Evolutionary conservation across 2,113 vertebrate species (phyloP).

Genomic region (Callaeas wilsoni): DNA sequence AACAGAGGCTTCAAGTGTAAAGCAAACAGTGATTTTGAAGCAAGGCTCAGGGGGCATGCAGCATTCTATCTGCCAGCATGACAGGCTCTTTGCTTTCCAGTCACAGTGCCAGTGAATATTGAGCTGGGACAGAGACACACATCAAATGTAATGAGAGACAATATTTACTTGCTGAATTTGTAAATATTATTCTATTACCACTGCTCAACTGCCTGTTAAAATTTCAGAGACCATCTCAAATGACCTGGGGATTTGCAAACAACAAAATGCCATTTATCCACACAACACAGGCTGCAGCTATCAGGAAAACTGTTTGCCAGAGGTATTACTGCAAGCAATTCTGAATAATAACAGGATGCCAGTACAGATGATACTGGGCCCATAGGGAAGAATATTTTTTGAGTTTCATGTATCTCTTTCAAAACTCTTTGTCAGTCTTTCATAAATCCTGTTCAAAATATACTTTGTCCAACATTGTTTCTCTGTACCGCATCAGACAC

Average conservation of each 20-base stretch:
- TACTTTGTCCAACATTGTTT: neutral
- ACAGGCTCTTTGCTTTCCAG: neutral
- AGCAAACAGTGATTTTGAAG: neutral
- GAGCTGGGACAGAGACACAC: neutral
- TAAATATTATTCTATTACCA: neutral
- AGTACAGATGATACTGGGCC: neutral
- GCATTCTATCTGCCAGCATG: rapidly evolving
- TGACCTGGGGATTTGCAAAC: neutral
- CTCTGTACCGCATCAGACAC: neutral
- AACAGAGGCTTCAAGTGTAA: neutral
- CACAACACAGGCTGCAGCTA: neutral
- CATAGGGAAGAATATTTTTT: neutral
- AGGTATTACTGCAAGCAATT: neutral
- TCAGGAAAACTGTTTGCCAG: neutral
- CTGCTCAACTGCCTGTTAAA: neutral
- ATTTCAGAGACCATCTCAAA: neutral
- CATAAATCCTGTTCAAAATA: neutral
- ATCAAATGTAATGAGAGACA: neutral
- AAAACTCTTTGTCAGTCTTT: neutral
- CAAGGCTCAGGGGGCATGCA: neutral
- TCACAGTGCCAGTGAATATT: neutral
- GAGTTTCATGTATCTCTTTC: neutral
- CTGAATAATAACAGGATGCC: neutral
- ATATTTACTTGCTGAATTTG: neutral
- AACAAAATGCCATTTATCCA: neutral